Evolutionary conservation across 1,140 invertebrate species (phyloP), one percentile per base, ranked within the genome.

Genomic region (Drosophila sechellia): DNA sequence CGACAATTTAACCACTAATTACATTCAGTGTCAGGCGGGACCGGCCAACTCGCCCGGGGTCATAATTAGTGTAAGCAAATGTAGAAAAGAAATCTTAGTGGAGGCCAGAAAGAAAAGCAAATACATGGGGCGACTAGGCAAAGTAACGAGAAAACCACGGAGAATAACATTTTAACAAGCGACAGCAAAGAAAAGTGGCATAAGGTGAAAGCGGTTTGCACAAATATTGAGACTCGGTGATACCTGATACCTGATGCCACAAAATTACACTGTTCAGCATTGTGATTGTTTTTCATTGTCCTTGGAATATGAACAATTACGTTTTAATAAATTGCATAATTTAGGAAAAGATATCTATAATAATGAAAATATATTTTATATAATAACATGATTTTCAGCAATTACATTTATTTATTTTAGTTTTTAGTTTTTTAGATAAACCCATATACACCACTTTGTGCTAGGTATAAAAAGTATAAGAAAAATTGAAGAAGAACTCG

Each of bases 1-100:
- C 79, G 77, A 61, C 66, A 76, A 89, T 90, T 89, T 89, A 89
- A 89, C 87, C 80, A 89, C 85, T 89, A 89, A 89, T 89, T 89
- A 89, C 79, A 90, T 89, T 85, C 80, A 85, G 59, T 68, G 74
- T 58, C 72, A 66, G 72, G 22, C 40, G 50, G 43, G 35, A 46
- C 42, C 25, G 42, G 52, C 56, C 56, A 68, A 89, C 70, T 75
- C 65, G 79, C 85, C 85, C 78, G 74, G 80, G 85, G 85, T 81
- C 80, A 90, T 90, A 89, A 89, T 89, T 89, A 90, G 85, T 85
- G 83, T 76, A 79, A 78, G 85, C 81, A 84, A 89, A 81, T 90
- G 80, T 80, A 81, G 80, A 90, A 81, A 85, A 81, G 77, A 86
- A 81, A 78, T 84, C 81, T 81, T 69, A 81, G 68, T 20, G 37